Evolutionary conservation across 2,797 vertebrate species (phyloP).

Genomic region (Nyctibius grandis): DNA sequence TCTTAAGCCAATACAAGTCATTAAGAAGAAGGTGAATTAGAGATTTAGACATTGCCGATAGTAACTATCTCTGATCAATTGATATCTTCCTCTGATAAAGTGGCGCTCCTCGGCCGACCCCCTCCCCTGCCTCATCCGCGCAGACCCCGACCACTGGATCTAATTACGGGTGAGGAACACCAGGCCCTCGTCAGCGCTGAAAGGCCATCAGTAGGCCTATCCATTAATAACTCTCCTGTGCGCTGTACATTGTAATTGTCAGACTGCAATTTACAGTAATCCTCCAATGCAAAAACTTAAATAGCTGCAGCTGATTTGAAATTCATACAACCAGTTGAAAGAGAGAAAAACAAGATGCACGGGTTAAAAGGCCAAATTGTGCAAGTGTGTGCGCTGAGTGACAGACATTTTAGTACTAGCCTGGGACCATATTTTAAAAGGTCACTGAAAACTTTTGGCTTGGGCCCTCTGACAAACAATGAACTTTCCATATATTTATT

Average conservation of each 20-base stretch:
- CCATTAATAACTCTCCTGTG: conserved; percentile 88
- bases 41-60: conserved; percentile 73
- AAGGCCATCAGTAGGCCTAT: conserved; percentile 84
- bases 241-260: conserved; percentile 89
- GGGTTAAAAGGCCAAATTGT: conserved; percentile 80
- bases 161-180: conserved; percentile 84
- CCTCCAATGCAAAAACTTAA: conserved; percentile 78
- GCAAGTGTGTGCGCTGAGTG: conserved; percentile 85
- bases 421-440: conserved; percentile 85
- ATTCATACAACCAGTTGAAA: conserved; percentile 81
- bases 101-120: conserved; percentile 50
- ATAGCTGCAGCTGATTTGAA: conserved; percentile 81
- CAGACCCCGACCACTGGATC: conserved; percentile 80
- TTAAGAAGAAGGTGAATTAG: conserved; percentile 77
- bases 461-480: conserved; percentile 83
- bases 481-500: conserved; percentile 89
- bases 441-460: conserved; percentile 87
- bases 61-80: conserved; percentile 81
- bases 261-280: conserved; percentile 88
- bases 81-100: conserved; percentile 82
- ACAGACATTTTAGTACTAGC: conserved; percentile 88
- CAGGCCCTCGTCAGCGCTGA: conserved; percentile 80
- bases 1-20: conserved; percentile 84
- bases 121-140: conserved; percentile 44
- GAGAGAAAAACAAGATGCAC: conserved; percentile 84